Evolutionary conservation across 2,797 vertebrate species (phyloP), one percentile per base, ranked within the genome.

Genomic region (Xiphophorus birchmanni): DNA sequence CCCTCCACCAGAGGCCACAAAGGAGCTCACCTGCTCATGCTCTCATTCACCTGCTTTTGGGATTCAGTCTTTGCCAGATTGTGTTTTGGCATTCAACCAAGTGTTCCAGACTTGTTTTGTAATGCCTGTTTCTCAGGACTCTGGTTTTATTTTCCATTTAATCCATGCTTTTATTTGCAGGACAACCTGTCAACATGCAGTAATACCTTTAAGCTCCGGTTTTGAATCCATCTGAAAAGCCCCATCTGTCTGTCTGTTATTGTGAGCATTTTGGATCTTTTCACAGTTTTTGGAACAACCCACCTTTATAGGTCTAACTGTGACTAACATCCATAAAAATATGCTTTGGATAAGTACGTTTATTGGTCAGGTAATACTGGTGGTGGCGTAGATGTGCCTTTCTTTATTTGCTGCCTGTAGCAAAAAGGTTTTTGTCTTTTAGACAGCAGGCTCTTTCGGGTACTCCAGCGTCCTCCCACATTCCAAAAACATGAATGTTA

Each of bases 151-250:
- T 80, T 54, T 44, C 26, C 17, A 40, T 54, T 76, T 54, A 75
- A 80, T 71, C 63, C 75, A 40, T 73, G 44, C 40, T 35, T 73
- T 78, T 78, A 72, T 73, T 73, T 71, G 37, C n/a, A 56, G 50
- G n/a, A 42, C 67, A 54, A 73, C 45, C 58, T 74, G 56, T 29
- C 45, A 52, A 63, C 54, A 60, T 60, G 71, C 71, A 63, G 54
- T 73, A 79, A 79, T 79, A 60, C 72, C 56, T 74, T 47, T 54
- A 73, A 73, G 65, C 65, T 83, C 29, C 6, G 45, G 47, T 32
- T 71, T 75, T 75, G n/a, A 65, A 13, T 50, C 63, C 45, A 40
- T 69, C 48, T 42, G 29, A 58, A 65, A 65, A 45, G 9, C 15
- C 26, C 47, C 45, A 65, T 63, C 45, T 73, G 54, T 65, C 75